Conservation (phyloP, 2,113 vertebrate genomes). For the Mormoops blainvillei region DNA sequence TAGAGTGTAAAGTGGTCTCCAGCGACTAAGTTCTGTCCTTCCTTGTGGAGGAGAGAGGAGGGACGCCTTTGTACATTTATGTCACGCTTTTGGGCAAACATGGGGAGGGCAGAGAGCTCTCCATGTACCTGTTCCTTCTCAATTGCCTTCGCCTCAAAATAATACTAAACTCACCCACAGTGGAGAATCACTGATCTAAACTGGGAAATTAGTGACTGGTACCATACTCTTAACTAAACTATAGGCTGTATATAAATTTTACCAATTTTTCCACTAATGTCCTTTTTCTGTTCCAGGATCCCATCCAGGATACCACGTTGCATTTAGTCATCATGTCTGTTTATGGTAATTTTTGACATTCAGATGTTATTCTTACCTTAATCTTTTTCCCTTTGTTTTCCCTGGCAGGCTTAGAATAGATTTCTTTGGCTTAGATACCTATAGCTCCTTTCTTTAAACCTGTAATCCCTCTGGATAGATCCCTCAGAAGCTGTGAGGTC, state of each 20-base stretch:
- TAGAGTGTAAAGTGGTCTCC: not conserved
- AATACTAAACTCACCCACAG: fast-evolving
- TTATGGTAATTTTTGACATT: slow-evolving; percentile 20
- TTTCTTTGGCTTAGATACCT: not conserved
- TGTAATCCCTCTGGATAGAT: not conserved
- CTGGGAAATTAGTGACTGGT: not conserved
- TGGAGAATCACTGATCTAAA: not conserved
- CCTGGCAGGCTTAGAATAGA: not conserved
- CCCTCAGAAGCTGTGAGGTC: not conserved
- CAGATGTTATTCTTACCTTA: not conserved
- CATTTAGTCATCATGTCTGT: slow-evolving; percentile 30
- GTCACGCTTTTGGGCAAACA: not conserved
- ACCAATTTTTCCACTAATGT: not conserved
- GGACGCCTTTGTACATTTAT: not conserved
- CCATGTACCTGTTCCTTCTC: too few relatives aligned
- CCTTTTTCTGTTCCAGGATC: slow-evolving; percentile 31
- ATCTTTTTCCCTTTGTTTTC: not conserved
- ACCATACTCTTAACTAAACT: not conserved
- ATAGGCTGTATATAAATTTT: not conserved
- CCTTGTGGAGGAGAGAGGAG: not conserved
- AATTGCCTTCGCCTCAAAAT: not conserved
- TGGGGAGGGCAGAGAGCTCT: not conserved
- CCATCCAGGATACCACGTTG: not conserved
- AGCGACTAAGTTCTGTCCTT: not conserved
- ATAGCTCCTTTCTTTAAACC: not conserved